Base-by-base conservation (phyloP, 2,113 vertebrate genomes). In the Origma solitaria region DNA sequence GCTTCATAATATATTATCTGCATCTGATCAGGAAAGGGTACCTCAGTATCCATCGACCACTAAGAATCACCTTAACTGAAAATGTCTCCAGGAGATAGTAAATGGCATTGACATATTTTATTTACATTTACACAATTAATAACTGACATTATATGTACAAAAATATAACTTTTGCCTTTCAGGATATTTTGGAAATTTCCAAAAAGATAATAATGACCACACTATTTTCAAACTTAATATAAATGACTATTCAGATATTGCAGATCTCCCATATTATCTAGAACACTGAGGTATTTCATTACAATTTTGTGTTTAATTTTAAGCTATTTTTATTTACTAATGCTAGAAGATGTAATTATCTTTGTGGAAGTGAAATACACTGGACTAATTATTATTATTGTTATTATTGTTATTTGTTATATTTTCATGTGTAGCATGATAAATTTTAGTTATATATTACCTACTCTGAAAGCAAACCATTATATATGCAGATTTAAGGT, bases 401-500 rank as follows among this genome's bases (percentile, higher is more conserved):
- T 64, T 90, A 38, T 58, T 50, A 27, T 95, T 97, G n/a, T 89
- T 94, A 96, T 96, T 97, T 77, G 38, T 94, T 90, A 44, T 54
- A 79, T 90, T 97, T 97, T 97, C 71, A 90, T 94, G 70, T 95
- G 60, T 64, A 22, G 88, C 82, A 72, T 88, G 85, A 90, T 96
- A 92, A 94, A 95, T 96, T 96, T 96, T 77, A 21, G 45, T 96
- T 97, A 95, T 95, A 75, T 96, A 93, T 97, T 97, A 96, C 96
- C 88, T 96, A 89, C 25, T 90, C 83, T 97, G 92, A 95, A 97
- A 97, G 84, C 66, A 97, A 97, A 96, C 82, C 68, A 76, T 97
- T 98, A 97, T 97, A 96, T 98, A 97, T 97, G 97, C 91, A 97
- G 97, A 97, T 97, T 98, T 97, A 98, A 98, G 97, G 97, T 97